A percentile compares a stretch with the other conserved stretches of the same genome.
phyloP scores from a whole-genome alignment of 2,113 vertebrate species.

The Mandrillus leucophaeus region DNA sequence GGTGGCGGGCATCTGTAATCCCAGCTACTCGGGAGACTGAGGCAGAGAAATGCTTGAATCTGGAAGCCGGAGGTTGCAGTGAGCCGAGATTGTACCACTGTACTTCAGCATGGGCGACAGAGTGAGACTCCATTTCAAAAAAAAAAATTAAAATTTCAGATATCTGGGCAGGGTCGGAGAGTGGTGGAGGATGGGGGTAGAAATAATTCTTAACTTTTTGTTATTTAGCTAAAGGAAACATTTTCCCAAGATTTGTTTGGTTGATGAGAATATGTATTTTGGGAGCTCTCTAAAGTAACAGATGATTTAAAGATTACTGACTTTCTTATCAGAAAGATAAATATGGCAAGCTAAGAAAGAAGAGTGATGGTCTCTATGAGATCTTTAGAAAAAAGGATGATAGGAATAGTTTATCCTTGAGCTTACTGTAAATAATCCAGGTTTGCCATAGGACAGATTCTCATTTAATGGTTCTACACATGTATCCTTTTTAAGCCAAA shows the following conservation, averaged over 20 bases:
- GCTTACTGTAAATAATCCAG: background rate
- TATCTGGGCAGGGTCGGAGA: background rate
- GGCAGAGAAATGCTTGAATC: too few relatives aligned
- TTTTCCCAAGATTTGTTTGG: background rate
- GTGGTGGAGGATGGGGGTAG: background rate
- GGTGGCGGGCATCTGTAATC: too few relatives aligned
- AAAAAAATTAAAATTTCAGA: background rate
- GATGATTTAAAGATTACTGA: background rate
- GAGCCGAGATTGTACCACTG: too few relatives aligned
- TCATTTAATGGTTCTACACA: background rate
- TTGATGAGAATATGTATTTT: background rate
- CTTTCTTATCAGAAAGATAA: background rate
- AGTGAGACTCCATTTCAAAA: too few relatives aligned
- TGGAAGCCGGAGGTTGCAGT: too few relatives aligned
- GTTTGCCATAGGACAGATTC: background rate
- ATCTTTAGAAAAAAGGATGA: background rate
- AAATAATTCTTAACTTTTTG: background rate
- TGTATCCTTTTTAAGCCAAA: background rate
- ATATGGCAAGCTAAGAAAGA: background rate
- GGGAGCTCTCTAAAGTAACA: background rate
- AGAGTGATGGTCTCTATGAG: background rate
- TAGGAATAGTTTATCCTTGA: background rate
- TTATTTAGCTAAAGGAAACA: background rate
- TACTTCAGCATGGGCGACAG: too few relatives aligned
- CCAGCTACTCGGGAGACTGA: too few relatives aligned